These are phyloP conservation scores for Gadopsis bispinosus DNA, from an alignment of 2,797 vertebrate genomes.

Conservation along the genomic window DNA sequence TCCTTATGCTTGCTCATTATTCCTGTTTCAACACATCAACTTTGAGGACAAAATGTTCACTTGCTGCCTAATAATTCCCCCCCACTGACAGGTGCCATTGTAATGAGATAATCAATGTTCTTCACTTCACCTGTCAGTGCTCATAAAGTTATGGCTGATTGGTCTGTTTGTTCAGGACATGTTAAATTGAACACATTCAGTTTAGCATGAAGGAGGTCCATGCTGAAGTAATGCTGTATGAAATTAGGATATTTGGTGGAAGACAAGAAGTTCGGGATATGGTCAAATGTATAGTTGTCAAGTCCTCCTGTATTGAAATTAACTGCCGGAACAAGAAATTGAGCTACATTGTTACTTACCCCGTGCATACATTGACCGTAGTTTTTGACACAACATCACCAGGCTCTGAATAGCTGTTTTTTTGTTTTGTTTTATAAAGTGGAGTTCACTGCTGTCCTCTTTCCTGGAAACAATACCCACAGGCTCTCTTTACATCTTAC, in stretches of 20 bases:
- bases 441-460: neutral
- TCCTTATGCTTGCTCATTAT: no score
- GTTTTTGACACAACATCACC: neutral
- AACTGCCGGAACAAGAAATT: neutral
- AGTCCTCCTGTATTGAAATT: neutral
- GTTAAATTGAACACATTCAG: neutral
- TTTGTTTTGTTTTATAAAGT: no score
- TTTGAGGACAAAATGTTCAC: no score
- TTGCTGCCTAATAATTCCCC: no score
- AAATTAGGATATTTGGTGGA: neutral
- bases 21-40: no score
- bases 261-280: neutral
- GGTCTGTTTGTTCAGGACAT: neutral
- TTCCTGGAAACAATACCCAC: neutral
- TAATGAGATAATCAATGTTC: no score
- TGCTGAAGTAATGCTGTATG: neutral
- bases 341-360: neutral
- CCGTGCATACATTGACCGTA: neutral
- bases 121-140: no score
- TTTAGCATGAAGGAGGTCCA: neutral
- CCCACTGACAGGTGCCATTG: no score
- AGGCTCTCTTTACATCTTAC: neutral
- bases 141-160: no score
- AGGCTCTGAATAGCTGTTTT: neutral
- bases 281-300: neutral